Evolutionary conservation across 2,888 invertebrate genomes (phyloP), one percentile per base, ranked within the genome.

Genomic region (Erynnis tages): DNA sequence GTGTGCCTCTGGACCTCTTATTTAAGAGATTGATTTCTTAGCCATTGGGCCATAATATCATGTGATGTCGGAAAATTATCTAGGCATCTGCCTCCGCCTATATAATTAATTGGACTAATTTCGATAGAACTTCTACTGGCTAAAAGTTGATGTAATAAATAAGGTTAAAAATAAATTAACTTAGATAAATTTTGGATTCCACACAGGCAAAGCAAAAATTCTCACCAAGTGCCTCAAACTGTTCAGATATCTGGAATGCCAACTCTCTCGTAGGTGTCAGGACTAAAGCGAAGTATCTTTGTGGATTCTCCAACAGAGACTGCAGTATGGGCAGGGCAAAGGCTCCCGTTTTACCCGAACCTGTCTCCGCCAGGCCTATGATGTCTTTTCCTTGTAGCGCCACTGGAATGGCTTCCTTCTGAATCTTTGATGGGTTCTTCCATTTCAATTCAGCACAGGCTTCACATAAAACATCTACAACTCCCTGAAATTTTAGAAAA

Each of bases 171-270:
- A n/a, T n/a, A n/a, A n/a, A n/a, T n/a, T n/a, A n/a, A n/a, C n/a
- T n/a, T n/a, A n/a, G n/a, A n/a, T n/a, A n/a, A n/a, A n/a, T n/a
- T n/a, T n/a, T n/a, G n/a, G n/a, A n/a, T n/a, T n/a, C n/a, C n/a
- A n/a, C n/a, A n/a, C n/a, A n/a, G n/a, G n/a, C n/a, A n/a, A n/a
- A n/a, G n/a, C n/a, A n/a, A n/a, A n/a, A n/a, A 35, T n/a, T 1
- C 82, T 88, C 84, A 95, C 96, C 99, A 55, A 99, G 90, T 2
- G 99, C 99, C 79, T 98, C 97, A 90, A 99, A 97, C 75, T 99
- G 99, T 83, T 99, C 99, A 0, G 97, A 95, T 71, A 99, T 99
- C 83, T 99, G 99, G 78, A 98, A 98, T 2, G 99, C 99, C 67
- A 99, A 89, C 83, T 99, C 99, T 81, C 99, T 92, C 0, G 99